These are phyloP conservation scores for Harpalus rufipes DNA, from an alignment of 2,888 invertebrate genomes.

Conservation along the genomic window DNA sequence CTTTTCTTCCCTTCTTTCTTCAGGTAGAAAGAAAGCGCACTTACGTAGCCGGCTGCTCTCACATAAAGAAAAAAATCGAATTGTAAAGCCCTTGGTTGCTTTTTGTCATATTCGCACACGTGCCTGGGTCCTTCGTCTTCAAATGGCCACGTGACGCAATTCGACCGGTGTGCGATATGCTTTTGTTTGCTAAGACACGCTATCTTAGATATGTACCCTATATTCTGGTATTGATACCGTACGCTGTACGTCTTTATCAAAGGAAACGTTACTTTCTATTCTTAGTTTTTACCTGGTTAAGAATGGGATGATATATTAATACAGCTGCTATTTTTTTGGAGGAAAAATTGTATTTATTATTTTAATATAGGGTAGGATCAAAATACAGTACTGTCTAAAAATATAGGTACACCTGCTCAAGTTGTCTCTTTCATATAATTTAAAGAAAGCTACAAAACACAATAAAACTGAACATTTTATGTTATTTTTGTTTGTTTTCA, in stretches of 20 bases:
- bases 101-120: conserved; percentile 55
- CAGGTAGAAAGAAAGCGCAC: conserved; percentile 34
- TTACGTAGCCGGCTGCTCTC: conserved; percentile 41
- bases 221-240: conserved; percentile 40
- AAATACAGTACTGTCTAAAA: no score
- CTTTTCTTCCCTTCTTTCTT: conserved; percentile 19
- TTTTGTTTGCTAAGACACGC: conserved; percentile 40
- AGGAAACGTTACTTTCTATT: conserved; percentile 15
- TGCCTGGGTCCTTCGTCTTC: conserved; percentile 10
- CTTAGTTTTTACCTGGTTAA: conserved; percentile 19
- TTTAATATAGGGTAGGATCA: no score
- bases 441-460: no score
- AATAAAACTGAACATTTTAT: no score
- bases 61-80: conserved; percentile 51
- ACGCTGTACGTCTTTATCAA: conserved; percentile 1
- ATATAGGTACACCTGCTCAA: no score
- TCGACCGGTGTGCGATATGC: conserved; percentile 23
- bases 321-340: not conserved
- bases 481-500: no score
- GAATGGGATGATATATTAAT: not conserved
- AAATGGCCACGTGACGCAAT: conserved; percentile 40
- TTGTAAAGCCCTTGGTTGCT: not conserved
- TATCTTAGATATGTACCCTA: not conserved
- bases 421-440: no score
- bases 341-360: not conserved